Evolutionary conservation across 2,888 invertebrate genomes (phyloP).

Genomic region (Sarcophaga rosellei): DNA sequence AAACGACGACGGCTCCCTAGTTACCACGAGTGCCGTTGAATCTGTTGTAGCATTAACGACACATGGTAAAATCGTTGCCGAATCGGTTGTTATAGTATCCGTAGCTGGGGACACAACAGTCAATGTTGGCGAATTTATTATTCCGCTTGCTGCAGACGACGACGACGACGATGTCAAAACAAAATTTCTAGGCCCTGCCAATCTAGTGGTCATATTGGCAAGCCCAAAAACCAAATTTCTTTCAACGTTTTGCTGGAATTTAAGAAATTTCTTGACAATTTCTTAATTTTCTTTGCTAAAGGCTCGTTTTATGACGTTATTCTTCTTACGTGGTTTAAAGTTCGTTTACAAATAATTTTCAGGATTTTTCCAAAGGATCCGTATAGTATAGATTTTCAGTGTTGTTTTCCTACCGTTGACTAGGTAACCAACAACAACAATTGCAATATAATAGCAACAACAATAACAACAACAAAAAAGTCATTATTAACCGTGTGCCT

Average conservation of each 20-base stretch:
- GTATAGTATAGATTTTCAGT: slow-evolving; percentile 63
- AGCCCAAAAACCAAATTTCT: neutral
- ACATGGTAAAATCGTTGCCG: slow-evolving; percentile 69
- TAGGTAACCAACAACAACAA: slow-evolving; percentile 63
- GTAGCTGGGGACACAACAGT: slow-evolving; percentile 67
- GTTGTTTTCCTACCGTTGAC: slow-evolving; percentile 61
- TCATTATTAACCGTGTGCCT: slow-evolving; percentile 52
- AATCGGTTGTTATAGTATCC: slow-evolving; percentile 66
- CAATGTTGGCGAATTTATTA: slow-evolving; percentile 67
- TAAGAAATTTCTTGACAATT: neutral
- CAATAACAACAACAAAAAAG: slow-evolving; percentile 12
- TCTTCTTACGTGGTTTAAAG: slow-evolving; percentile 61
- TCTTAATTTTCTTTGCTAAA: neutral
- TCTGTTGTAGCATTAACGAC: slow-evolving; percentile 64
- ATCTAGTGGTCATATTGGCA: slow-evolving; percentile 60
- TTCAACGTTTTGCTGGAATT: neutral
- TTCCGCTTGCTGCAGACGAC: slow-evolving; percentile 52
- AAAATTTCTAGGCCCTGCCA: slow-evolving; percentile 66
- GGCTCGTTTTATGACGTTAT: slow-evolving; percentile 54
- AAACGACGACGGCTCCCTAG: slow-evolving; percentile 60
- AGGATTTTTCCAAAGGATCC: slow-evolving; percentile 64
- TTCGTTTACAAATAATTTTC: slow-evolving; percentile 64
- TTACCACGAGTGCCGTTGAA: slow-evolving; percentile 64
- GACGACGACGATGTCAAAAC: slow-evolving; percentile 48
- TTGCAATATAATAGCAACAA: slow-evolving; percentile 1